Evolutionary conservation across 2,888 invertebrate species (phyloP).

Genomic region (Homarus gammarus): DNA sequence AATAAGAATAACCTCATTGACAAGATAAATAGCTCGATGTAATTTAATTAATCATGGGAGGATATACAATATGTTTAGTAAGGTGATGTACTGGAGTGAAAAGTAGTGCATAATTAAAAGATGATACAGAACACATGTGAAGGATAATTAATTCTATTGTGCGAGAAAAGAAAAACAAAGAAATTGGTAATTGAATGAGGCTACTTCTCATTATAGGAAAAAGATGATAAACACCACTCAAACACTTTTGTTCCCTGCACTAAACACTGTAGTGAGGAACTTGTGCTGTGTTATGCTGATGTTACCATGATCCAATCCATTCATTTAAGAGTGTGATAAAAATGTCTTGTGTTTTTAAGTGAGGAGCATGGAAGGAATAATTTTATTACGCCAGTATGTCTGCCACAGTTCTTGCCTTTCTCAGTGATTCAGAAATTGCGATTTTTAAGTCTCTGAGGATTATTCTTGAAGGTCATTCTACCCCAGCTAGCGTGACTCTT

Average conservation of each 20-base stretch:
- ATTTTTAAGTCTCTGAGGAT: not conserved
- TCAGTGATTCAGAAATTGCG: not conserved
- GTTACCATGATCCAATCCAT: not conserved
- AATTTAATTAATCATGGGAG: too few species aligned
- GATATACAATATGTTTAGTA: too few species aligned
- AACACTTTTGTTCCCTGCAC: not conserved
- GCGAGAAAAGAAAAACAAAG: not conserved
- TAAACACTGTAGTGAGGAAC: not conserved
- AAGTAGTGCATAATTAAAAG: not conserved
- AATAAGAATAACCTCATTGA: not conserved
- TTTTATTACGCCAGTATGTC: not conserved
- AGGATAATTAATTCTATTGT: not conserved
- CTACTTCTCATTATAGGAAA: not conserved
- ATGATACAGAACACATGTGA: not conserved
- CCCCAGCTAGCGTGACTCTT: not conserved
- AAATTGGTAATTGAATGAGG: not conserved
- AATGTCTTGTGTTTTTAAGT: not conserved
- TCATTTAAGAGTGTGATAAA: not conserved
- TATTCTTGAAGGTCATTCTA: not conserved
- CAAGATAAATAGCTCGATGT: not conserved
- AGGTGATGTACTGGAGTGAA: not conserved
- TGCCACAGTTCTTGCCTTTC: conserved; percentile 13
- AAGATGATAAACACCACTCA: not conserved
- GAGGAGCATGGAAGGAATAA: not conserved
- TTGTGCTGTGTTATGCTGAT: not conserved